Evolutionary conservation across 2,797 vertebrate genomes (phyloP), one percentile per base, ranked within the genome.

Genomic region (Pipistrellus pipistrellus): DNA sequence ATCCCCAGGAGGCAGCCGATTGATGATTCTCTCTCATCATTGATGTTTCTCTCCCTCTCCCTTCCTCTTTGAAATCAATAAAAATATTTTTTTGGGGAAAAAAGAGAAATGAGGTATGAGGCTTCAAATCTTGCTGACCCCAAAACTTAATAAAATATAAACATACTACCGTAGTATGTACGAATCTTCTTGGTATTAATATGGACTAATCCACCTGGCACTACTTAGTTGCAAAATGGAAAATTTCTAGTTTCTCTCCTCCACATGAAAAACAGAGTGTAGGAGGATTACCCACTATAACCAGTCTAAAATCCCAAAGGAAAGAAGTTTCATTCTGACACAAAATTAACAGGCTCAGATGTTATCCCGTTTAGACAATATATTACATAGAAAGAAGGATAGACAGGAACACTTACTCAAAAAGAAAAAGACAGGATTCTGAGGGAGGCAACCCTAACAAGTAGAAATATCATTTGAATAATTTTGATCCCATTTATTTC

Each of bases 401-500:
- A 78, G 27, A 53, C 46, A 21, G 17, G 48, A 80, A 89, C 7
- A 51, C 8, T 51, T 73, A 44, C 12, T 55, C 13, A 1, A 51
- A 68, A 93, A 72, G 44, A 38, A 48, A 35, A 73, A 38, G 14
- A 35, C 4, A 27, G 1, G 6, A 46, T 75, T 90, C 59, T 85
- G 41, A 85, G 76, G 92, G 23, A 87, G n/a, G 35, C 46, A 81
- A 30, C n/a, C 46, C 53, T 66, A 76, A 88, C 91, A 44, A 91
- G 88, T 6, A 88, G 89, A 90, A 87, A 85, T 57, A 57, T 7
- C 85, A 38, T 95, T 62, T 73, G 59, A 85, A 48, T 93, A 94
- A 89, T 90, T 96, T 96, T 92, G 94, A 97, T 97, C 75, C 38
- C 94, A 86, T 94, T 95, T 96, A 94, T 86, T 97, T 97, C 96